phyloP scores from a whole-genome alignment of 2,113 vertebrate species.

The Pterocles burchelli region DNA sequence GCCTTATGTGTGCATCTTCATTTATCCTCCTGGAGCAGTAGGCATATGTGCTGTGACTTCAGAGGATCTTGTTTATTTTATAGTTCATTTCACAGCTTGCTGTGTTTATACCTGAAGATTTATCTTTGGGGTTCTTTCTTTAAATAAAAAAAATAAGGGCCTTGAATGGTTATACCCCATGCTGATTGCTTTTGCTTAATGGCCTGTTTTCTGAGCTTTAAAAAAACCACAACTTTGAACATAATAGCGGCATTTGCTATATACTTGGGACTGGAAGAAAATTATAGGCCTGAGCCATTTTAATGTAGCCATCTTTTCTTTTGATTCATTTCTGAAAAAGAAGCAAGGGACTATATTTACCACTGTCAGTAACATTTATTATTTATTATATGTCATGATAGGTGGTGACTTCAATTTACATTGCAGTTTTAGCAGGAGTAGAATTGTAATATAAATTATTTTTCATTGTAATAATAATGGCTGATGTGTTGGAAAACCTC shows the following conservation, averaged over 20 bases:
- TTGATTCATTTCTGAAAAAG: constrained; percentile 49
- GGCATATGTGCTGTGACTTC: neutral
- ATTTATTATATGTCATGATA: constrained; percentile 17
- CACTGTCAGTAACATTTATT: constrained; percentile 70
- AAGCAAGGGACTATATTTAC: constrained; percentile 48
- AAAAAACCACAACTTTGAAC: constrained; percentile 11
- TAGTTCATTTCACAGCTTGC: constrained; percentile 59
- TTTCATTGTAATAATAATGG: neutral
- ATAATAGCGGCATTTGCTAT: constrained; percentile 62
- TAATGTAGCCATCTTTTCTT: constrained; percentile 59
- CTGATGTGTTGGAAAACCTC: neutral
- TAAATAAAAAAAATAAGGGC: neutral
- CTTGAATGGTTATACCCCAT: constrained; percentile 23
- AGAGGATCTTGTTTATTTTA: neutral
- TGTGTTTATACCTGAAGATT: constrained; percentile 33
- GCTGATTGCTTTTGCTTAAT: constrained; percentile 61
- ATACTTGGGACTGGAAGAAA: constrained; percentile 70
- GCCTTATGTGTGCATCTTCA: neutral
- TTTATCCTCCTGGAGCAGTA: neutral
- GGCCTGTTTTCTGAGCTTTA: constrained; percentile 48
- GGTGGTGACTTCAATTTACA: constrained; percentile 65
- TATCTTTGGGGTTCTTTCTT: constrained; percentile 11
- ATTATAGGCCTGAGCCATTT: constrained; percentile 67
- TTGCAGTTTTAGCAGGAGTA: constrained; percentile 61
- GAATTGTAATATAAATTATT: constrained; percentile 27